phyloP scores from a whole-genome alignment of 1,140 invertebrate species.

The Caenorhabditis tropicalis region DNA sequence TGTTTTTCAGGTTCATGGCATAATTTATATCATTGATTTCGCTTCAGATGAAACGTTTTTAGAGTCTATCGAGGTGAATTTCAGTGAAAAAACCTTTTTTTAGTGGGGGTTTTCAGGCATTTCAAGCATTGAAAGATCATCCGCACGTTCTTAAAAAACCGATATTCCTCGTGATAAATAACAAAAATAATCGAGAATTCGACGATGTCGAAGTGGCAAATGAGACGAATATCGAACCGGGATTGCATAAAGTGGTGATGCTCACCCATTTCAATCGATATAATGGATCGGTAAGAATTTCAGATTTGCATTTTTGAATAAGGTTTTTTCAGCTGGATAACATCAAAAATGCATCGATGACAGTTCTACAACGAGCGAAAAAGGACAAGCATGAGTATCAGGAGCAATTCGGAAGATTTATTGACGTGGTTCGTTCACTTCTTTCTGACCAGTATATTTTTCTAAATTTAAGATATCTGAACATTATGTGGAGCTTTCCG shows the following conservation, averaged over 20 bases:
- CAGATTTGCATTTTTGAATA: background rate
- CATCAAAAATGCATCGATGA: background rate
- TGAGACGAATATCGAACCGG: background rate
- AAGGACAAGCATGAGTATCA: slow-evolving; percentile 10
- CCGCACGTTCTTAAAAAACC: slow-evolving; percentile 38
- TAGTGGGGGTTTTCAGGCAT: slow-evolving; percentile 27
- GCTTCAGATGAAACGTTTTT: background rate
- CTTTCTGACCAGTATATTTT: background rate
- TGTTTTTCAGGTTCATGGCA: background rate
- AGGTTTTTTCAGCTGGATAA: slow-evolving; percentile 3
- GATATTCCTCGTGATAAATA: slow-evolving; percentile 44
- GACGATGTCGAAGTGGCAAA: slow-evolving; percentile 48
- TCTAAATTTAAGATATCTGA: background rate
- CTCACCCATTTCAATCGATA: background rate
- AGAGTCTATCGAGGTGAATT: slow-evolving; percentile 18
- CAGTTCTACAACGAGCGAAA: background rate
- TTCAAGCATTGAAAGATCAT: background rate
- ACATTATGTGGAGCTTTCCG: slow-evolving; percentile 12
- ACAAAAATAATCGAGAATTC: slow-evolving; percentile 26
- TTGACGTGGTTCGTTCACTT: background rate
- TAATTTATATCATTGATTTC: slow-evolving; percentile 31
- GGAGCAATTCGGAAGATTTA: slow-evolving; percentile 8
- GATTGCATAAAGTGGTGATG: background rate
- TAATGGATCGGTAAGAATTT: background rate
- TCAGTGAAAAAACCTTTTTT: background rate